Base-by-base conservation (phyloP, 2,888 invertebrate species). In the Agrochola lychnidis region DNA sequence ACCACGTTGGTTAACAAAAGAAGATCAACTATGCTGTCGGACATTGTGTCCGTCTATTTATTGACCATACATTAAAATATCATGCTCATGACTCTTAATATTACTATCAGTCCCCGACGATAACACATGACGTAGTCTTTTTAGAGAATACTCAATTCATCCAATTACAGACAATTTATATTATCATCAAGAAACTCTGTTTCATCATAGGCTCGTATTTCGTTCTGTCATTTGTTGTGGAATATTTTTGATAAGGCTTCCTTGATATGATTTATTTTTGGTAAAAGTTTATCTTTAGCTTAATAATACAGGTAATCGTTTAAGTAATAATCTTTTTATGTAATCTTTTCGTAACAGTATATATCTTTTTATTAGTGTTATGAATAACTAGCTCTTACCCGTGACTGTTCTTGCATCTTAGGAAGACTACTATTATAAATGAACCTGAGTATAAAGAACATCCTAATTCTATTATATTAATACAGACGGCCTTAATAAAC, bases 121-220 rank as follows among this genome's bases (percentile, higher is more conserved):
- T 25, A 67, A 30, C 14, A 70, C 4, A 30, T 51, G 19, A 51
- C 66, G 19, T 4, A 25, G 10, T 48, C 0, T 30, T 40, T 64
- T 75, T 30, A 16, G 7, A 76, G 1, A 67, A 42, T 14, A 5
- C 16, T 25, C 42, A 7, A 76, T 53, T 76, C 77, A 76, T 68
- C 16, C 59, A 61, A 66, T 48, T 25, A n/a, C 3, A 56, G 6
- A 12, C 1, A 64, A 51, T 51, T 36, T 4, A 30, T 12, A 25
- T 22, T 48, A 48, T 0, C 3, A 57, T 4, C 6, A 48, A 64
- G 9, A 25, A 57, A 57, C 22, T 57, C 4, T 30, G 9, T 30
- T 16, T 30, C 22, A 57, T 75, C 9, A 12, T 22, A 0, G 53
- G 30, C 4, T 48, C 14, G 9, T 59, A 9, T 59, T 12, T 22